These are phyloP conservation scores for Propithecus perrieri DNA, from an alignment of 2,797 vertebrate species.

Conservation along the genomic window DNA sequence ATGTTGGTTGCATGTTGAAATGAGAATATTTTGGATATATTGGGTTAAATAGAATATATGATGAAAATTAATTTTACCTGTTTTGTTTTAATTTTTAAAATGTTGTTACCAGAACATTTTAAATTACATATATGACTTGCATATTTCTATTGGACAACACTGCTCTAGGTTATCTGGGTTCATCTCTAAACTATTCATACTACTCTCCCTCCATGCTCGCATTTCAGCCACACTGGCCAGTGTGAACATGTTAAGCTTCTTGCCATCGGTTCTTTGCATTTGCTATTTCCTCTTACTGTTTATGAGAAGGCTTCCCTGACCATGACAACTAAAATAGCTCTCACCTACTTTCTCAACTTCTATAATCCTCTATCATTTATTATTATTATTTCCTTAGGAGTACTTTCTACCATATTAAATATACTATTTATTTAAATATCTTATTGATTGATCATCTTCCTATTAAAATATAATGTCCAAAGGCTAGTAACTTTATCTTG, in stretches of 20 bases:
- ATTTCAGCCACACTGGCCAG: neutral
- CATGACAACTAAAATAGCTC: neutral
- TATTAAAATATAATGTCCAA: constrained; percentile 25
- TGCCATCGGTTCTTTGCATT: neutral
- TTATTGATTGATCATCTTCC: neutral
- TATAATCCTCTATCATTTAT: neutral
- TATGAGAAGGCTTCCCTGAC: neutral
- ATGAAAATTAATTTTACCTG: neutral
- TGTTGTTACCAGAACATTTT: neutral
- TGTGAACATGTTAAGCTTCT: neutral
- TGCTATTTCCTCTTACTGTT: neutral
- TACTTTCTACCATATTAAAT: neutral
- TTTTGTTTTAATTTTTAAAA: constrained; percentile 17
- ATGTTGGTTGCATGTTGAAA: neutral
- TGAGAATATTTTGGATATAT: neutral
- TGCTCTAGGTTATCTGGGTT: neutral
- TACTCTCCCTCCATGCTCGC: neutral
- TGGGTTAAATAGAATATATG: constrained; percentile 27
- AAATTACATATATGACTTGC: neutral
- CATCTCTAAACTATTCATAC: neutral
- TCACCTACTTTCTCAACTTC: neutral
- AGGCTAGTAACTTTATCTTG: neutral
- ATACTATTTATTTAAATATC: constrained; percentile 37
- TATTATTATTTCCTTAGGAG: constrained; percentile 34
- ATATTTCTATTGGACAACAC: neutral